Evolutionary conservation across 1,140 invertebrate species (phyloP).

Genomic region (Aporrectodea caliginosa): DNA sequence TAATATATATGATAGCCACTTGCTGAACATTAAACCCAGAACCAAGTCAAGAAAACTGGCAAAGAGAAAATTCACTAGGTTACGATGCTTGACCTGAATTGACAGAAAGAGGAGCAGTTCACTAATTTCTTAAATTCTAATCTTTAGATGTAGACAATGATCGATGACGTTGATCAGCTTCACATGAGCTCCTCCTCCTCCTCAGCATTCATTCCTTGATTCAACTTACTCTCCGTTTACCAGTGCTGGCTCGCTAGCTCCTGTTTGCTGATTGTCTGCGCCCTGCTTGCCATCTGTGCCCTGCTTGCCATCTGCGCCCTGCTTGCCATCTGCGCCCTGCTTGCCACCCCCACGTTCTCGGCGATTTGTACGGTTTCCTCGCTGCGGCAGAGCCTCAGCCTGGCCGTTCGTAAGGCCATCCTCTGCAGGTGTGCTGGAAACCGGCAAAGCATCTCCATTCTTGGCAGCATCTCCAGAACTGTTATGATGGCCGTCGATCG

Average conservation of each 20-base stretch:
- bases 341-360: background rate
- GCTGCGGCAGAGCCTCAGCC: background rate
- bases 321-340: background rate
- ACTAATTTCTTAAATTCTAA: too few relatives aligned
- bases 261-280: background rate
- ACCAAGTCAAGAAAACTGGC: too few relatives aligned
- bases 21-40: too few relatives aligned
- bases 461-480: background rate
- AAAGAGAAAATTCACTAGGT: too few relatives aligned
- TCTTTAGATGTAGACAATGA: too few relatives aligned
- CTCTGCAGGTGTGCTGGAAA: background rate
- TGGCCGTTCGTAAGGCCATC: background rate
- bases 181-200: too few relatives aligned
- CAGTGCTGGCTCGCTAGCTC: background rate
- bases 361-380: background rate
- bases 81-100: too few relatives aligned
- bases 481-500: background rate
- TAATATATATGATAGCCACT: too few relatives aligned
- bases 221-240: background rate
- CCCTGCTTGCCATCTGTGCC: background rate
- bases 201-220: too few relatives aligned
- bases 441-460: background rate
- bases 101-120: too few relatives aligned
- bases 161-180: too few relatives aligned
- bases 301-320: background rate